Conservation (phyloP, 2,888 invertebrate species). For the Glaucopsyche alexis region DNA sequence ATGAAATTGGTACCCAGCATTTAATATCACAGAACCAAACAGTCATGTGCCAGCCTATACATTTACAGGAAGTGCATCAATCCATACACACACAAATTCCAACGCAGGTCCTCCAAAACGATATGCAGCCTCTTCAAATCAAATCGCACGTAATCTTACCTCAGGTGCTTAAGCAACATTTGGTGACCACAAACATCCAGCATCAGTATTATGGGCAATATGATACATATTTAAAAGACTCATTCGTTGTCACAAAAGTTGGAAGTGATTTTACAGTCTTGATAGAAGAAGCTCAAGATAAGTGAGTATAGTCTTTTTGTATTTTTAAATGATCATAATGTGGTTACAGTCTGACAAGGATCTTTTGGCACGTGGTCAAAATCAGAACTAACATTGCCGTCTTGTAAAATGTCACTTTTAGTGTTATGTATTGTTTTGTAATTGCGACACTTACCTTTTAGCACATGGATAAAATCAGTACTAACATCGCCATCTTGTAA, state of each 20-base stretch:
- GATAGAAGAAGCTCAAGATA: conserved; percentile 50
- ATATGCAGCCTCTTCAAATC: conserved; percentile 60
- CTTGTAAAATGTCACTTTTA: too few relatives aligned
- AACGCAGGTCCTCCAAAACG: conserved; percentile 51
- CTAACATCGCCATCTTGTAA: too few relatives aligned
- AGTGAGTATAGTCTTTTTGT: conserved; percentile 50
- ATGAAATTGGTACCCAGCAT: conserved; percentile 53
- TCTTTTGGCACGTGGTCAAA: too few relatives aligned
- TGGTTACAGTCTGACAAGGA: too few relatives aligned
- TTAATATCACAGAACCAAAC: conserved; percentile 60
- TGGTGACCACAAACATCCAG: conserved; percentile 57
- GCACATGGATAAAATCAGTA: too few relatives aligned
- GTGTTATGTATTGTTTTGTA: too few relatives aligned
- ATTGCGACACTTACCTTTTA: too few relatives aligned
- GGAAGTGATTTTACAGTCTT: conserved; percentile 50
- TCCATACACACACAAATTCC: conserved; percentile 42
- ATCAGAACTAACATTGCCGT: too few relatives aligned
- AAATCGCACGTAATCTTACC: conserved; percentile 65
- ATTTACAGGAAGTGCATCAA: conserved; percentile 54
- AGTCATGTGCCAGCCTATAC: conserved; percentile 64
- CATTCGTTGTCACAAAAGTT: conserved; percentile 53
- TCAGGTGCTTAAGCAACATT: conserved; percentile 59
- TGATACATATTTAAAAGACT: conserved; percentile 57
- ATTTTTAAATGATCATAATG: not conserved
- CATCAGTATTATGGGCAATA: conserved; percentile 61